These are phyloP conservation scores for Peucedramus taeniatus DNA, from an alignment of 2,113 vertebrate genomes.

Conservation along the genomic window DNA sequence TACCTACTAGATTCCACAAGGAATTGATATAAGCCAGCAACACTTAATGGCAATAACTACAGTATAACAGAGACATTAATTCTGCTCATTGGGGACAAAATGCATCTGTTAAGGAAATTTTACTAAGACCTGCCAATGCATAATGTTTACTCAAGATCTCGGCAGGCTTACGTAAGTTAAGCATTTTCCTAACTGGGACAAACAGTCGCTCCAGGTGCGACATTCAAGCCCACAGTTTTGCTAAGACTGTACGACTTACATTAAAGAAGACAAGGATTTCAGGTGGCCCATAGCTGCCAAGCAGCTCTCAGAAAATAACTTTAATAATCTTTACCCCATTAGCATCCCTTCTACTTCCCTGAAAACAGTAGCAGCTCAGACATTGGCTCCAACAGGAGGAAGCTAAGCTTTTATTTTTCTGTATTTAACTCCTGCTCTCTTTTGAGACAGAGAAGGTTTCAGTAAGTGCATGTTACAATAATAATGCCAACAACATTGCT, in stretches of 20 bases:
- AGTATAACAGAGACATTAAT: constrained; percentile 27
- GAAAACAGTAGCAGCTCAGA: neutral
- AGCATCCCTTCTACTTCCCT: neutral
- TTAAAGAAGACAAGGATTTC: neutral
- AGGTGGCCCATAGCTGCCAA: neutral
- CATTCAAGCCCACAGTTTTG: neutral
- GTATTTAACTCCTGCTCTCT: neutral
- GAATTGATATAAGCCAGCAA: constrained; percentile 8
- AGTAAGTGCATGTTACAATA: neutral
- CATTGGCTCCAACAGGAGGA: neutral
- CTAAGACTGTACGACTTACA: neutral
- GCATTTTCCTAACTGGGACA: constrained; percentile 16
- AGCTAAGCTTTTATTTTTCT: neutral
- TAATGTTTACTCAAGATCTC: constrained; percentile 3
- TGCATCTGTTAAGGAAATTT: constrained; percentile 20
- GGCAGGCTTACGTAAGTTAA: neutral
- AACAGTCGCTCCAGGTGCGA: neutral
- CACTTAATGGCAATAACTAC: constrained; percentile 4
- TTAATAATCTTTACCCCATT: neutral
- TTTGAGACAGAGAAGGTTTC: neutral
- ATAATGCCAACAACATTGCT: neutral
- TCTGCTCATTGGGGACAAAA: constrained; percentile 24
- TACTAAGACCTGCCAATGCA: neutral
- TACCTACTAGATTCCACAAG: constrained; percentile 20
- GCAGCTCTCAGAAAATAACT: neutral